Conservation (phyloP, 2,113 vertebrate genomes). For the Cardinalis cardinalis region DNA sequence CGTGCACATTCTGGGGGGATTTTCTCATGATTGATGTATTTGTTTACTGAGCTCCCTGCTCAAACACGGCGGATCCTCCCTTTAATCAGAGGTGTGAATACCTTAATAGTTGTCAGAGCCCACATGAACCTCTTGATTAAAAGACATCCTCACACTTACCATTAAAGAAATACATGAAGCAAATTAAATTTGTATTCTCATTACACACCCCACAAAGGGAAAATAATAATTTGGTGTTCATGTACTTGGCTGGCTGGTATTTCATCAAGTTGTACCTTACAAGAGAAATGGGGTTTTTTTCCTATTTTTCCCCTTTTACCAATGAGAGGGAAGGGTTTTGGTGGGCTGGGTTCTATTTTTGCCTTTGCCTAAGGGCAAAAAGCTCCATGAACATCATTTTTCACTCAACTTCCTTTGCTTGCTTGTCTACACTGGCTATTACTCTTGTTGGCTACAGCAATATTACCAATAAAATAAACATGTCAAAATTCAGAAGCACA, state of each 20-base stretch:
- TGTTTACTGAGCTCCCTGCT: conserved; percentile 42
- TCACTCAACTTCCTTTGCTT: not conserved
- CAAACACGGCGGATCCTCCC: conserved; percentile 13
- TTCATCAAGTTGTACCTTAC: not conserved
- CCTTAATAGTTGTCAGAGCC: conserved; percentile 48
- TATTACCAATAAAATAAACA: conserved; percentile 48
- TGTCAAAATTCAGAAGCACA: conserved; percentile 52
- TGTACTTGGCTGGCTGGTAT: not conserved
- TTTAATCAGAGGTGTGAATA: conserved; percentile 68
- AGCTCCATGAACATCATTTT: conserved; percentile 18
- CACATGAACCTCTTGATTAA: conserved; percentile 50
- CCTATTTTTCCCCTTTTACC: not conserved
- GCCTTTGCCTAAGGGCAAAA: conserved; percentile 19
- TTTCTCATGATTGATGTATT: conserved; percentile 59
- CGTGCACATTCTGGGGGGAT: conserved; percentile 21
- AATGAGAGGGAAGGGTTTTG: not conserved
- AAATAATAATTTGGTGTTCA: not conserved
- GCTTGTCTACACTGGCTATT: conserved; percentile 16
- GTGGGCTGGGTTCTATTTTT: not conserved
- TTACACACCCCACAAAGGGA: not conserved
- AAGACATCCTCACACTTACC: conserved; percentile 9
- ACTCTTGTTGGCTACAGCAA: not conserved
- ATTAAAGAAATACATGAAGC: not conserved
- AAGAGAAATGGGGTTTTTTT: not conserved
- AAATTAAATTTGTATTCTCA: not conserved